phyloP scores from a whole-genome alignment of 2,797 vertebrate species.

The Tangara arthus region DNA sequence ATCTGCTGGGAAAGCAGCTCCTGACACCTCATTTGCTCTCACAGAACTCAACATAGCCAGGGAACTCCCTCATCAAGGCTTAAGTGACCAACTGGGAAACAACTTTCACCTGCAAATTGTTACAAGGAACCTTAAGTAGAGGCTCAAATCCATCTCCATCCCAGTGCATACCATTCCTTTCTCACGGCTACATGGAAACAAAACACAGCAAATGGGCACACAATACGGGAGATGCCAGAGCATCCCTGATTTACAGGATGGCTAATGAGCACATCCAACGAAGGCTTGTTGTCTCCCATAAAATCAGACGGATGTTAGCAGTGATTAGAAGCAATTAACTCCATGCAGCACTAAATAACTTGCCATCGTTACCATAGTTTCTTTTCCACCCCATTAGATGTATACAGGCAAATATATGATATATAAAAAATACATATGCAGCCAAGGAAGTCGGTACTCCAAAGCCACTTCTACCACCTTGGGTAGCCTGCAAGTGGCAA shows the following conservation, averaged over 20 bases:
- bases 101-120: neutral
- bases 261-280: constrained; percentile 87
- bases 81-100: neutral
- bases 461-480: neutral
- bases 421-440: neutral
- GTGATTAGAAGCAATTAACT: constrained; percentile 96
- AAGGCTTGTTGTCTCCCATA: constrained; percentile 91
- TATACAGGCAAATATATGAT: constrained; percentile 69
- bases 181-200: constrained; percentile 20
- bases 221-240: constrained; percentile 78
- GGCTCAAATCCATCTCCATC: neutral
- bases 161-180: neutral
- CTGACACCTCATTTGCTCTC: neutral
- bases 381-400: constrained; percentile 86
- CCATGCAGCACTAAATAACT: constrained; percentile 91
- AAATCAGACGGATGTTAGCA: constrained; percentile 91
- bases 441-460: neutral
- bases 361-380: constrained; percentile 87
- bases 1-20: neutral
- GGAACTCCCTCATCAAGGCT: neutral
- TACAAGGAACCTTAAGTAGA: neutral
- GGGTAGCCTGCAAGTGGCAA: neutral
- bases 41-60: neutral
- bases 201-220: constrained; percentile 68
- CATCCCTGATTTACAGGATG: constrained; percentile 79